phyloP scores from a whole-genome alignment of 2,113 vertebrate species.

The Sapayoa aenigma region DNA sequence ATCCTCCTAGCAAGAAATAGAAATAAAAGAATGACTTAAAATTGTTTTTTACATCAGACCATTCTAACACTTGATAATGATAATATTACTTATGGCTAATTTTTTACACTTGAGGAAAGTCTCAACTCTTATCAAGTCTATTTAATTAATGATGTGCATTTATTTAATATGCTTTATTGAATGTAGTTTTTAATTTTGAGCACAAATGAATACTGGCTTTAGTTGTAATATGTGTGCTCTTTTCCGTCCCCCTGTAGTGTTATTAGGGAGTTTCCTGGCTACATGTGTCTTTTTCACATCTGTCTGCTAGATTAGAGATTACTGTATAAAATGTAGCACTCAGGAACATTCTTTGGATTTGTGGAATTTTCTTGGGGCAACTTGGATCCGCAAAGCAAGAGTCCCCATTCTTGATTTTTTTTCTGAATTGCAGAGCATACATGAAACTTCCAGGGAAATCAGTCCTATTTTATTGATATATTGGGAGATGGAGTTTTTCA shows the following conservation, averaged over 20 bases:
- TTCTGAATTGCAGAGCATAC: neutral
- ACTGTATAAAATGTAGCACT: neutral
- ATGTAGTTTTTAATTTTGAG: conserved; percentile 1
- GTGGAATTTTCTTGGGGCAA: neutral
- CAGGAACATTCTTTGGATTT: neutral
- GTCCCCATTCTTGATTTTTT: neutral
- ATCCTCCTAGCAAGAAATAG: neutral
- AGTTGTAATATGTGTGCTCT: neutral
- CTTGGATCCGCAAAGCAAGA: neutral
- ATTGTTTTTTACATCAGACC: neutral
- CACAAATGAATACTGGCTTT: neutral
- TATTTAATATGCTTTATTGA: neutral
- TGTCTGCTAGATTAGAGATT: neutral
- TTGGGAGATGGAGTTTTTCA: neutral
- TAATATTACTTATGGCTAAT: neutral
- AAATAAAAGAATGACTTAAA: neutral
- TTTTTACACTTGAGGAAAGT: neutral
- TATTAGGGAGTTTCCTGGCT: neutral
- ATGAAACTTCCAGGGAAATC: neutral
- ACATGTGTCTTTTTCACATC: neutral
- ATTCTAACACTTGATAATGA: neutral
- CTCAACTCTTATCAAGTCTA: neutral
- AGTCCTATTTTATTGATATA: neutral
- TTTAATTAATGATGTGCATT: neutral
- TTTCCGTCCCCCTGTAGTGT: neutral